These are phyloP conservation scores for Apistogramma diplotaenia DNA, from an alignment of 2,113 vertebrate species.

Conservation along the genomic window DNA sequence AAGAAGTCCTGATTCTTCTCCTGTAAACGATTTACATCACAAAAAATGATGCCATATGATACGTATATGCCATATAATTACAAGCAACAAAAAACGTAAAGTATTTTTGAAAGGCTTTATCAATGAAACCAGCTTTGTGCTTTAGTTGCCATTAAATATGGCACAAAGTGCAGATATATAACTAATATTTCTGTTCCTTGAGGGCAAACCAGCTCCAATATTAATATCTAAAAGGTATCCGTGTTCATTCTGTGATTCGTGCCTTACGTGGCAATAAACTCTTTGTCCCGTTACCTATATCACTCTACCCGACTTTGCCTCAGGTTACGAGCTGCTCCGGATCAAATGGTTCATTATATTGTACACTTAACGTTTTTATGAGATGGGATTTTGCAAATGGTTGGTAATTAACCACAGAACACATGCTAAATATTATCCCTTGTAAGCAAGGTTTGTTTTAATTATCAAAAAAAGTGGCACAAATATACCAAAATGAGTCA, in stretches of 20 bases:
- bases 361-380: conserved; percentile 1
- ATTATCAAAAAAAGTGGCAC: neutral
- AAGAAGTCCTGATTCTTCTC: neutral
- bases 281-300: conserved; percentile 4
- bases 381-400: conserved; percentile 1
- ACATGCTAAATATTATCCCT: neutral
- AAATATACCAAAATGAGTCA: neutral
- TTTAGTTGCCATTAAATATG: neutral
- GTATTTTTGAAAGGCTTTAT: neutral
- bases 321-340: conserved; percentile 36
- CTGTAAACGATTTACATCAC: neutral
- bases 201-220: conserved; percentile 1
- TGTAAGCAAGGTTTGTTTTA: neutral
- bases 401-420: neutral
- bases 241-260: conserved; percentile 2
- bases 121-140: neutral
- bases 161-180: neutral
- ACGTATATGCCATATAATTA: neutral
- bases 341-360: conserved; percentile 9
- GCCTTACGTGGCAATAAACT: conserved; percentile 8
- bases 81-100: neutral
- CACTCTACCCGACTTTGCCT: conserved; percentile 19
- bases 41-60: neutral
- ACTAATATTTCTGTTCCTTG: conserved; percentile 11
- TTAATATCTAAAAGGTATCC: conserved; percentile 22